Evolutionary conservation across 2,888 invertebrate species (phyloP).

Genomic region (Spodoptera exigua): DNA sequence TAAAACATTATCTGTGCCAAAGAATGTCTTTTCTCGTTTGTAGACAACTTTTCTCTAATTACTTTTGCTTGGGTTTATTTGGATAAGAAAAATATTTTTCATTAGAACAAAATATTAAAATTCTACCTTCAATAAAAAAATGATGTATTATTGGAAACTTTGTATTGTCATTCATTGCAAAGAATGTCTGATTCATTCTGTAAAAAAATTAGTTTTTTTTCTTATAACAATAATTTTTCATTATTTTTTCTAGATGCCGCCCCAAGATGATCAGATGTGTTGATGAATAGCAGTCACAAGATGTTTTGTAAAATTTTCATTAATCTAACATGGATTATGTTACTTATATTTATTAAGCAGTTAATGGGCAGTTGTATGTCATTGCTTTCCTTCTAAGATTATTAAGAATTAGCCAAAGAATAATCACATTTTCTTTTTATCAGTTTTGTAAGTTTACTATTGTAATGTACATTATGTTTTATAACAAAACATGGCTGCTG

Average conservation of each 20-base stretch:
- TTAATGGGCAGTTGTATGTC: conserved; percentile 12
- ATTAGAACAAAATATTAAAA: no score
- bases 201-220: no score
- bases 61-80: no score
- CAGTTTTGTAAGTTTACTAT: conserved; percentile 27
- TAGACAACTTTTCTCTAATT: no score
- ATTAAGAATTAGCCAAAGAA: conserved; percentile 54
- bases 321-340: conserved; percentile 52
- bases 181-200: no score
- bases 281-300: conserved; percentile 67
- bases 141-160: no score
- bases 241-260: conserved; percentile 80
- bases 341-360: conserved; percentile 37
- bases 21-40: no score
- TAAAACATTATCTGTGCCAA: no score
- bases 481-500: conserved; percentile 20
- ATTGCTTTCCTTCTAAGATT: conserved; percentile 16
- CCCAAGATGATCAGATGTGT: conserved; percentile 87
- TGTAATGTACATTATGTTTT: conserved; percentile 27
- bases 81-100: no score
- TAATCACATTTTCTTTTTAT: conserved; percentile 41
- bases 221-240: background rate
- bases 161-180: no score
- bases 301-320: conserved; percentile 60
- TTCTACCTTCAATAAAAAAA: no score